Evolutionary conservation across 2,797 vertebrate genomes (phyloP).

Genomic region (Pseudochromis fuscus): DNA sequence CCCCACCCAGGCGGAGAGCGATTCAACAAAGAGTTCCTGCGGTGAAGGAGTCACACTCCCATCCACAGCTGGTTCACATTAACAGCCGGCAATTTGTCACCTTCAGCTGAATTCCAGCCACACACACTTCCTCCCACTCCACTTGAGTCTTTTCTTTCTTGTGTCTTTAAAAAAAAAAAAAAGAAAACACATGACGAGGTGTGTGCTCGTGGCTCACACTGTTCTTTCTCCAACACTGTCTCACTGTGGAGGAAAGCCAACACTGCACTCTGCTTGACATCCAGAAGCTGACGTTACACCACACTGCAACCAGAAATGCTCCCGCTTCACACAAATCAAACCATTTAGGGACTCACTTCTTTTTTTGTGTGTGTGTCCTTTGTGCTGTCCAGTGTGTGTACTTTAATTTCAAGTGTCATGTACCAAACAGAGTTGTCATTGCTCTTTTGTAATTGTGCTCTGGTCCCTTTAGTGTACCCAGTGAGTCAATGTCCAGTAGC

Average conservation of each 20-base stretch:
- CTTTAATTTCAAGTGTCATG: slow-evolving; percentile 7
- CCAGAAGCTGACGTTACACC: slow-evolving; percentile 21
- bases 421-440: background rate
- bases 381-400: background rate
- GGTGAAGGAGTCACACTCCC: slow-evolving; percentile 42
- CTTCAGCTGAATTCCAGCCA: slow-evolving; percentile 67
- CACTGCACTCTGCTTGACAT: slow-evolving; percentile 47
- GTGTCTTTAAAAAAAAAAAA: slow-evolving; percentile 21
- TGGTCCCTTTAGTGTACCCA: background rate
- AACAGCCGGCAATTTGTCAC: slow-evolving; percentile 77
- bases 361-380: background rate
- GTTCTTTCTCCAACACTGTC: slow-evolving; percentile 59
- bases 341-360: too few relatives aligned
- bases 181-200: slow-evolving; percentile 12
- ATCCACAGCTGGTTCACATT: slow-evolving; percentile 79
- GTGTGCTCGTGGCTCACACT: slow-evolving; percentile 8
- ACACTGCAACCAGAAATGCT: slow-evolving; percentile 25
- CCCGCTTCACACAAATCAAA: background rate
- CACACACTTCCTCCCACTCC: background rate
- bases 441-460: too few relatives aligned
- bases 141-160: slow-evolving; percentile 5
- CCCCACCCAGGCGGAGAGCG: slow-evolving; percentile 13
- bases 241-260: slow-evolving; percentile 60
- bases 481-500: slow-evolving; percentile 26
- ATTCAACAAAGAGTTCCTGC: slow-evolving; percentile 32